These are phyloP conservation scores for Lytechinus pictus DNA, from an alignment of 35 echinoderm and acorn worm species.

Conservation along the genomic window DNA sequence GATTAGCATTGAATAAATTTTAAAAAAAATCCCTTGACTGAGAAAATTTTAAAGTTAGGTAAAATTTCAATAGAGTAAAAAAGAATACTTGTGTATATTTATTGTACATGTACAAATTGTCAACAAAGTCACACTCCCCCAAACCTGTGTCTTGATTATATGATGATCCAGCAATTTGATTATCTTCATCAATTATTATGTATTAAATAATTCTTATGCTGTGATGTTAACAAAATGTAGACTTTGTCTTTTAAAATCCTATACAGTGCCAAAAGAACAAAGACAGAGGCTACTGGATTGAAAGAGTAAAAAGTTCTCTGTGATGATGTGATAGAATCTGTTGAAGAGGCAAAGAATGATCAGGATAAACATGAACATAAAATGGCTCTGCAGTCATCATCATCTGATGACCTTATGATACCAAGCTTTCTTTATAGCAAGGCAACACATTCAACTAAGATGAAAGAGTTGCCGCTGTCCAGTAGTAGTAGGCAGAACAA, in stretches of 20 bases:
- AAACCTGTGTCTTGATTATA: too few relatives aligned
- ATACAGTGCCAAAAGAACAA: not conserved
- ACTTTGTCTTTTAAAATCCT: not conserved
- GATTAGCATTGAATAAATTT: too few relatives aligned
- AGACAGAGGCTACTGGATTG: not conserved
- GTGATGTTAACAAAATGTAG: not conserved
- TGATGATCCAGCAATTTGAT: too few relatives aligned
- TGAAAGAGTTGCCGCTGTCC: not conserved
- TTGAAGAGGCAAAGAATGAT: not conserved
- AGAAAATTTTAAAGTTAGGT: too few relatives aligned
- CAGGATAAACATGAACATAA: not conserved
- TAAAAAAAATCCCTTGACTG: too few relatives aligned
- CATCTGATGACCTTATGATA: not conserved
- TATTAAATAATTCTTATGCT: too few relatives aligned
- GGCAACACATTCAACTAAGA: not conserved
- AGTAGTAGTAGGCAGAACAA: not conserved
- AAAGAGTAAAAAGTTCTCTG: not conserved
- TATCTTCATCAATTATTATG: too few relatives aligned
- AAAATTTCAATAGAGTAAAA: too few relatives aligned
- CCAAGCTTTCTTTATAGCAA: not conserved
- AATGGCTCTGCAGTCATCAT: not conserved
- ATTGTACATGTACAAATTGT: too few relatives aligned
- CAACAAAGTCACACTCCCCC: too few relatives aligned
- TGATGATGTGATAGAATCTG: not conserved
- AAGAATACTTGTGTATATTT: too few relatives aligned